Evolutionary conservation across 2,797 vertebrate genomes (phyloP).

Genomic region (Typhlichthys subterraneus): DNA sequence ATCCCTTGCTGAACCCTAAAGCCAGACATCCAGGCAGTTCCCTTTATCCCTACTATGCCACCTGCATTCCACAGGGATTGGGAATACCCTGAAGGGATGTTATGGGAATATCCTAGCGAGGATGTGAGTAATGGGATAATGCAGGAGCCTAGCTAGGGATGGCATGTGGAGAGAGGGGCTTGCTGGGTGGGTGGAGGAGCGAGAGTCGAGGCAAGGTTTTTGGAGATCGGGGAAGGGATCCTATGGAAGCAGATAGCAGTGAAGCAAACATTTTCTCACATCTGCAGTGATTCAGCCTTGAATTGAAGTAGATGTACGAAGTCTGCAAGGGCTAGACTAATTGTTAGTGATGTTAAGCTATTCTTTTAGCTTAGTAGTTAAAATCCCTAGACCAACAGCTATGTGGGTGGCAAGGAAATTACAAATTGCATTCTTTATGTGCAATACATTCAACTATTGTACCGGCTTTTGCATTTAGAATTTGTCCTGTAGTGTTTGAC

Average conservation of each 20-base stretch:
- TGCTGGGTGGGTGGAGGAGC: constrained; percentile 7
- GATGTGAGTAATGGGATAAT: constrained; percentile 62
- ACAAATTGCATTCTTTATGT: no score
- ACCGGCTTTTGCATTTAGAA: constrained; percentile 17
- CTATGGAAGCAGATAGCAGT: constrained; percentile 16
- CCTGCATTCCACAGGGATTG: constrained; percentile 53
- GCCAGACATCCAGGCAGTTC: constrained; percentile 46
- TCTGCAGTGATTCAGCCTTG: constrained; percentile 32
- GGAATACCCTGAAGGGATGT: constrained; percentile 64
- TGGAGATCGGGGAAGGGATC: constrained; percentile 17
- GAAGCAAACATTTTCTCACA: constrained; percentile 34
- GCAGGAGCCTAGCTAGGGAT: constrained; percentile 47
- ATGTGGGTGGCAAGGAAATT: neutral
- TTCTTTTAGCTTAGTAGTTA: constrained; percentile 1
- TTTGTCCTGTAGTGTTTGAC: no score
- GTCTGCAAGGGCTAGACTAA: constrained; percentile 15
- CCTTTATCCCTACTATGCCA: constrained; percentile 59
- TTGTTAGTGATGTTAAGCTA: constrained; percentile 14
- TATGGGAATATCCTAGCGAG: constrained; percentile 66
- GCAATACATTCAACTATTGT: neutral
- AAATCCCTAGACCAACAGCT: constrained; percentile 18
- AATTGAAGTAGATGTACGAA: constrained; percentile 31
- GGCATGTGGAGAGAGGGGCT: constrained; percentile 14
- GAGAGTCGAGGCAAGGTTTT: constrained; percentile 17
- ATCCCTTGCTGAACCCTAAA: constrained; percentile 53